Conservation (phyloP, 30 jellyfish, hydroid and myxozoan genomes). For the Phacellophora camtschatica region DNA sequence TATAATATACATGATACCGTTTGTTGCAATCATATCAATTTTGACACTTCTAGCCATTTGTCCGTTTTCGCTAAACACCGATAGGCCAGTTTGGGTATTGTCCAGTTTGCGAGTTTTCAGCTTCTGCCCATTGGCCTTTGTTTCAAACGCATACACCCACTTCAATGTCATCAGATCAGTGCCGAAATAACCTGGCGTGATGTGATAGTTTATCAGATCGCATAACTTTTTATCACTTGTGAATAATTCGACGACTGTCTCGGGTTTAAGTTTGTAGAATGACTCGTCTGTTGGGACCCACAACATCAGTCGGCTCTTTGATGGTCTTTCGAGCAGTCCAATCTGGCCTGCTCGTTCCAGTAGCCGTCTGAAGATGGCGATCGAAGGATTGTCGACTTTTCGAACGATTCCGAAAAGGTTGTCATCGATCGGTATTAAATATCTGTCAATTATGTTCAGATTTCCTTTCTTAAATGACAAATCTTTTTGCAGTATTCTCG, state of each 20-base stretch:
- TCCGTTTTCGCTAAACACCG: not conserved
- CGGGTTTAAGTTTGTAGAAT: slow-evolving; percentile 12
- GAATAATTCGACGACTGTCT: slow-evolving; percentile 1
- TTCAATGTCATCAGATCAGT: slow-evolving; percentile 48
- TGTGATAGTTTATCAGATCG: slow-evolving; percentile 21
- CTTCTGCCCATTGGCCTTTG: slow-evolving; percentile 5
- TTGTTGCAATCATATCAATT: slow-evolving; percentile 35
- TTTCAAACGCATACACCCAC: slow-evolving; percentile 54
- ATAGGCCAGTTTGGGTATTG: slow-evolving; percentile 23
- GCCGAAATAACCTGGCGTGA: slow-evolving; percentile 71
- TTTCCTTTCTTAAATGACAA: slow-evolving; percentile 23
- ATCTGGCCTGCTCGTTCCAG: not conserved
- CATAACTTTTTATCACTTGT: slow-evolving; percentile 8
- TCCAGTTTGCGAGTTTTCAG: slow-evolving; percentile 36
- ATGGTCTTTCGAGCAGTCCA: not conserved
- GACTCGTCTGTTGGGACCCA: slow-evolving; percentile 59
- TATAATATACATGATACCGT: slow-evolving; percentile 35
- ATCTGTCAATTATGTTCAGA: slow-evolving; percentile 41
- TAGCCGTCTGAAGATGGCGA: slow-evolving; percentile 17
- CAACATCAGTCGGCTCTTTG: slow-evolving; percentile 10
- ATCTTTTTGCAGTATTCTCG: slow-evolving; percentile 2
- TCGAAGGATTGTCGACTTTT: slow-evolving; percentile 21
- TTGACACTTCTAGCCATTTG: slow-evolving; percentile 31
- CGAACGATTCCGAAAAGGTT: slow-evolving; percentile 13
- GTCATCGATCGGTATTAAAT: slow-evolving; percentile 40